Evolutionary conservation across 2,888 invertebrate species (phyloP), one percentile per base, ranked within the genome.

Genomic region (Drosophila falleni): DNA sequence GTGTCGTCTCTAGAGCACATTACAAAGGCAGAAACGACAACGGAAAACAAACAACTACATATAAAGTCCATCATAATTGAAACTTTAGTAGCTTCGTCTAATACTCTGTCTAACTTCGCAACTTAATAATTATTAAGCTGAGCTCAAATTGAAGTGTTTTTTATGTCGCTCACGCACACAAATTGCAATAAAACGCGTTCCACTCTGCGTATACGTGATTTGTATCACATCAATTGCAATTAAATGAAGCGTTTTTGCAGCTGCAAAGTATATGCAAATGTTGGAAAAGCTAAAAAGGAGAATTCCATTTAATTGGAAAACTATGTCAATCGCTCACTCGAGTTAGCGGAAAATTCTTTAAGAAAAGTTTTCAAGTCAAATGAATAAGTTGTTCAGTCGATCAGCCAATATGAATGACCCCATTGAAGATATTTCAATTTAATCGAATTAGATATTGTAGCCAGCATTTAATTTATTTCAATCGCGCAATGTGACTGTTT

Each of bases 31-130:
- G 37, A 41, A 19, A 6, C 16, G 15, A 16, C 23, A 54, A 9
- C 29, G 8, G 1, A 5, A 39, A 11, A 29, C 9, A 10, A 39
- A 31, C 5, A 55, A 39, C 35, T 31, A 19, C 23, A 56, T 31
- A 19, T 16, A 56, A 50, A 0, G 9, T 1, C 9, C 10, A 15
- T 15, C 65, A 61, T 56, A 71, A 76, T 71, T 76, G 71, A 56
- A 71, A 65, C 37, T 76, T 71, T 46, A 59, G 49, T 61, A 49
- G 51, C 47, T 50, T 6, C 6, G n/a, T 15, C 62, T 62, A 15
- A 49, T 41, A 16, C 33, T 10, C 1, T 11, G 10, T 3, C 56
- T 23, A 56, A 46, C 23, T n/a, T 6, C 13, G 35, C 15, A 19
- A 29, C 13, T 37, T 37, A 47, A 47, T 49, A 70, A 63, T 63